phyloP scores from a whole-genome alignment of 2,113 vertebrate genomes.

The Coracopsis vasa region DNA sequence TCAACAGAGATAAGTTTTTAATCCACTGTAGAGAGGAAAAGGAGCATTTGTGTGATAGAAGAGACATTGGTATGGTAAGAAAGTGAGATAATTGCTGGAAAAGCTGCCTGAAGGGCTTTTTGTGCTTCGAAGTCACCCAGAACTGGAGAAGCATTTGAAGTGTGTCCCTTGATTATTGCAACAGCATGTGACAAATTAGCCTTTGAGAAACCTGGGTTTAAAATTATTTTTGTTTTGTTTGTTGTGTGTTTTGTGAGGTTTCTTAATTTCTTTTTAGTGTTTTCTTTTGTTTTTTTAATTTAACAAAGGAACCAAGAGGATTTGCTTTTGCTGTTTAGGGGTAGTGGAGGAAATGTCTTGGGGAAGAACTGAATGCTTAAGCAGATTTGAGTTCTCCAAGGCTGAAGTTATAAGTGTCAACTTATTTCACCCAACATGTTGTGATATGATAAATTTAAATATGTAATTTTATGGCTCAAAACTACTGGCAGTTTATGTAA shows the following conservation, averaged over 20 bases:
- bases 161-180: constrained; percentile 31
- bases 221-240: neutral
- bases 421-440: neutral
- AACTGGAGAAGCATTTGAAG: constrained; percentile 2
- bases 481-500: neutral
- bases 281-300: neutral
- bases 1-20: constrained; percentile 45
- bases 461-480: neutral
- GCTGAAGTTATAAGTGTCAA: neutral
- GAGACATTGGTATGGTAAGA: constrained; percentile 28
- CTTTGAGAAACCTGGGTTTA: neutral
- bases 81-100: constrained; percentile 42
- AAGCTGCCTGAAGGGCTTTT: constrained; percentile 7
- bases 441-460: neutral
- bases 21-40: constrained; percentile 26
- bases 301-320: neutral
- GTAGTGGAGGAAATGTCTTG: neutral
- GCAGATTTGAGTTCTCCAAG: neutral
- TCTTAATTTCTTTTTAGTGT: neutral
- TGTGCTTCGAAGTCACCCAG: neutral
- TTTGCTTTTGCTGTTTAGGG: neutral
- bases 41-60: constrained; percentile 12
- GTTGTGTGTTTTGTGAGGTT: neutral
- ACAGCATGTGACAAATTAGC: constrained; percentile 10
- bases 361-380: neutral